A percentile compares a stretch with the other conserved stretches of the same genome.
Conservation (phyloP, 1,140 invertebrate genomes). For the Drosophila grimshawi region DNA sequence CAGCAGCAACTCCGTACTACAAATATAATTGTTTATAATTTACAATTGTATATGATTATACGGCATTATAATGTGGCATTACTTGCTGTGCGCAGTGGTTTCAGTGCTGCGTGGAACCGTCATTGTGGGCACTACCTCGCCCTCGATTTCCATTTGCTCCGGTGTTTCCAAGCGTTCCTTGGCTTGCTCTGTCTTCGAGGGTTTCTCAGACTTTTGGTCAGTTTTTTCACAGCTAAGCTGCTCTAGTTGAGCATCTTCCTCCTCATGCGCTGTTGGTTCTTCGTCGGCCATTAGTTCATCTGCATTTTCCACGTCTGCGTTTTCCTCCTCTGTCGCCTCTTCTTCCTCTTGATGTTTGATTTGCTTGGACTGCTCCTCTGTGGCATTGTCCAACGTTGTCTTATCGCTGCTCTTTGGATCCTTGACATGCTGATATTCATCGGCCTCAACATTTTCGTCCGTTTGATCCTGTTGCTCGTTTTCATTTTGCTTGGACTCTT, state of each 20-base stretch:
- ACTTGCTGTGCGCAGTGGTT: conserved; percentile 88
- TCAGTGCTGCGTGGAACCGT: conserved; percentile 89
- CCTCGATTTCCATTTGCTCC: conserved; percentile 89
- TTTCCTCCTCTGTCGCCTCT: conserved; percentile 86
- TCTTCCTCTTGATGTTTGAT: conserved; percentile 87
- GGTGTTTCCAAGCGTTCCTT: conserved; percentile 79
- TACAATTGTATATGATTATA: background rate
- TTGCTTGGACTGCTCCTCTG: conserved; percentile 93
- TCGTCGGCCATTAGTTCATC: conserved; percentile 77
- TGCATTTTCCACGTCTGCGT: conserved; percentile 86
- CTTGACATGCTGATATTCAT: conserved; percentile 93
- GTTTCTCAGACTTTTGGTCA: conserved; percentile 85
- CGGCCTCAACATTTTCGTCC: conserved; percentile 84
- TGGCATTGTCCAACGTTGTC: conserved; percentile 89
- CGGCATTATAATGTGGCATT: conserved; percentile 7
- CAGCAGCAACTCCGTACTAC: conserved; percentile 70
- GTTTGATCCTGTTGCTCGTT: conserved; percentile 83
- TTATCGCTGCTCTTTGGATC: conserved; percentile 89
- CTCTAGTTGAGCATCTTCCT: conserved; percentile 85
- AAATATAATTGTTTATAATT: background rate
- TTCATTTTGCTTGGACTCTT: conserved; percentile 85
- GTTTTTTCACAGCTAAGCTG: conserved; percentile 86
- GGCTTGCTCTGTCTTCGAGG: conserved; percentile 85
- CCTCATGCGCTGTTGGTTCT: conserved; percentile 47
- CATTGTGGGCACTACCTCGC: conserved; percentile 89